phyloP scores from a whole-genome alignment of 2,797 vertebrate species.

The Peromyscus melanophrys region DNA sequence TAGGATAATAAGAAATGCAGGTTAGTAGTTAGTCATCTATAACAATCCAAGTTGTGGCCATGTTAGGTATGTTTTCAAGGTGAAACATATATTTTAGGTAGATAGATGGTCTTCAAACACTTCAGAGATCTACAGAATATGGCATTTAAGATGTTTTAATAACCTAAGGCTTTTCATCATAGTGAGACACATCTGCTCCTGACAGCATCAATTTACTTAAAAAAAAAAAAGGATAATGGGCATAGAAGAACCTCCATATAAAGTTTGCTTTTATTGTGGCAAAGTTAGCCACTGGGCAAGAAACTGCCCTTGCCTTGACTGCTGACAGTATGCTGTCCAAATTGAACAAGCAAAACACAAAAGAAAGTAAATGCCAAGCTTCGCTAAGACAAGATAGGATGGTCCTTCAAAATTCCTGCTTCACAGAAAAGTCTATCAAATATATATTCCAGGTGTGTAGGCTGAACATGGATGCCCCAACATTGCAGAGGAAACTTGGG shows the following conservation, averaged over 20 bases:
- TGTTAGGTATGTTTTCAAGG: neutral
- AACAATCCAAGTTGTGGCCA: neutral
- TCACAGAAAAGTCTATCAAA: neutral
- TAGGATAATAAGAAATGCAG: neutral
- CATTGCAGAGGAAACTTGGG: neutral
- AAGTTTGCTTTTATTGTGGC: too few relatives aligned
- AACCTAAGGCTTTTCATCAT: neutral
- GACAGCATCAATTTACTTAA: neutral
- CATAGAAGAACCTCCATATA: neutral
- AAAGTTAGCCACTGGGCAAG: neutral
- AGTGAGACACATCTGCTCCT: neutral
- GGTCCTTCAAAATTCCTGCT: neutral
- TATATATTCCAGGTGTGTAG: neutral
- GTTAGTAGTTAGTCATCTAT: neutral
- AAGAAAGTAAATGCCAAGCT: neutral
- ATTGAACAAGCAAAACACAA: neutral
- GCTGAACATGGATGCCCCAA: neutral
- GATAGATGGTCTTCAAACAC: neutral
- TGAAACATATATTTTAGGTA: neutral
- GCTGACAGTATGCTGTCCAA: neutral
- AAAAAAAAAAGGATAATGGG: neutral
- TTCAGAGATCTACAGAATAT: neutral
- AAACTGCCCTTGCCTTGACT: neutral
- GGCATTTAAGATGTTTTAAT: neutral
- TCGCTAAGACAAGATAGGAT: neutral